A percentile compares a stretch with the other conserved stretches of the same genome.
Evolutionary conservation across 2,888 invertebrate species (phyloP).

Genomic region (Hyposoter didymator): DNA sequence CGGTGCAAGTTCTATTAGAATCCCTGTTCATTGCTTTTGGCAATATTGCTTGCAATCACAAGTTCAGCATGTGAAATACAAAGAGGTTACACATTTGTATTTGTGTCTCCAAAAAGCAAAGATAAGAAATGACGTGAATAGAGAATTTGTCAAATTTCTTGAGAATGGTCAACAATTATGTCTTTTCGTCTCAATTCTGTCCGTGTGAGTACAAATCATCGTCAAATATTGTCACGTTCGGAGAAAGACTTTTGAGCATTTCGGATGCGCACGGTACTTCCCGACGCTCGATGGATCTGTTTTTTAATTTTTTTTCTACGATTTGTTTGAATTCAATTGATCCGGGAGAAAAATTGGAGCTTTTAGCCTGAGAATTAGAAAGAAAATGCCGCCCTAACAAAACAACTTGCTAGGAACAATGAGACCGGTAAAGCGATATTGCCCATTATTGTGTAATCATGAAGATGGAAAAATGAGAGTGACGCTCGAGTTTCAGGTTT

Average conservation of each 20-base stretch:
- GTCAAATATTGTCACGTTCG: neutral
- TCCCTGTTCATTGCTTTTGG: neutral
- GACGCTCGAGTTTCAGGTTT: slow-evolving; percentile 73
- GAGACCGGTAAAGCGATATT: neutral
- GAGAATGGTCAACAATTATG: slow-evolving; percentile 39
- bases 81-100: slow-evolving; percentile 33
- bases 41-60: neutral
- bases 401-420: neutral
- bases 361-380: too few species aligned
- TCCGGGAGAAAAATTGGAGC: neutral
- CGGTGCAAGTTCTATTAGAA: neutral
- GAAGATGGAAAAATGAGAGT: slow-evolving; percentile 1
- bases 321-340: neutral
- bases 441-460: slow-evolving; percentile 25
- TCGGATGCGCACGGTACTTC: neutral
- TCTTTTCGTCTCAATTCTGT: neutral
- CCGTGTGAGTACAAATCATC: slow-evolving; percentile 11
- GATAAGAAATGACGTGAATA: neutral
- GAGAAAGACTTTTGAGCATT: neutral
- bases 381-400: neutral
- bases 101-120: neutral
- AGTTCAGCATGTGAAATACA: slow-evolving; percentile 10
- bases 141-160: neutral
- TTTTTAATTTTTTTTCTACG: neutral
- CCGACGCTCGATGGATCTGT: neutral